Evolutionary conservation across 1,140 invertebrate genomes (phyloP).

Genomic region (Proales similis): DNA sequence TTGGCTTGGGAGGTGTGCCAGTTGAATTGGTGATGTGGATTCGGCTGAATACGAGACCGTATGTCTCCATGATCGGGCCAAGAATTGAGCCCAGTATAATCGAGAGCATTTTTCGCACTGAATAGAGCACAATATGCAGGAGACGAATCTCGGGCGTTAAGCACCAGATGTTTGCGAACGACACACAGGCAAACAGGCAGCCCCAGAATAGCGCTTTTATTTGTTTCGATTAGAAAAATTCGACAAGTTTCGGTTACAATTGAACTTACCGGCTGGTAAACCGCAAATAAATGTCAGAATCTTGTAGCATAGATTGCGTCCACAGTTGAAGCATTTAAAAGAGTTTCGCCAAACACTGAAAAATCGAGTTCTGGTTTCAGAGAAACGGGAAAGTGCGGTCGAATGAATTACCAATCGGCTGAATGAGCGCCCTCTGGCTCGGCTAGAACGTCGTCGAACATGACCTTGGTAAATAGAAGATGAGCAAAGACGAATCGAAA

Average conservation of each 20-base stretch:
- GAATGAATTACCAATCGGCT: background rate
- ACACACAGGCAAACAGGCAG: constrained; percentile 23
- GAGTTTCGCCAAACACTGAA: constrained; percentile 27
- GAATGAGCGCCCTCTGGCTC: constrained; percentile 33
- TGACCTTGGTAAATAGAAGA: background rate
- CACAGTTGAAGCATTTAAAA: constrained; percentile 24
- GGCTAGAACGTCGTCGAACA: constrained; percentile 34
- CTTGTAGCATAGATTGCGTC: constrained; percentile 34
- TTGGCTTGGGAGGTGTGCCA: constrained; percentile 26
- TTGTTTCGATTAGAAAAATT: background rate
- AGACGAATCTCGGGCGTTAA: constrained; percentile 21
- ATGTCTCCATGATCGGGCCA: constrained; percentile 34
- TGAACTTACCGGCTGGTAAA: constrained; percentile 10
- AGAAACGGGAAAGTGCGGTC: background rate
- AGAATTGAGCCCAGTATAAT: constrained; percentile 23
- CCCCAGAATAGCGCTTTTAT: constrained; percentile 25
- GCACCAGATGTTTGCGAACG: constrained; percentile 34
- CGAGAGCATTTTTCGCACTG: constrained; percentile 22
- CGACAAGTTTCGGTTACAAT: background rate
- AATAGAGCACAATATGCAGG: constrained; percentile 16
- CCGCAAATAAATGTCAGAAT: constrained; percentile 30
- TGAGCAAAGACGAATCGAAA: background rate
- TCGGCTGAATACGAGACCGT: constrained; percentile 29
- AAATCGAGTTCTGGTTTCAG: background rate
- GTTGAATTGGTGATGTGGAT: constrained; percentile 28